Evolutionary conservation across 2,797 vertebrate species (phyloP).

Genomic region (Ibycter americanus): DNA sequence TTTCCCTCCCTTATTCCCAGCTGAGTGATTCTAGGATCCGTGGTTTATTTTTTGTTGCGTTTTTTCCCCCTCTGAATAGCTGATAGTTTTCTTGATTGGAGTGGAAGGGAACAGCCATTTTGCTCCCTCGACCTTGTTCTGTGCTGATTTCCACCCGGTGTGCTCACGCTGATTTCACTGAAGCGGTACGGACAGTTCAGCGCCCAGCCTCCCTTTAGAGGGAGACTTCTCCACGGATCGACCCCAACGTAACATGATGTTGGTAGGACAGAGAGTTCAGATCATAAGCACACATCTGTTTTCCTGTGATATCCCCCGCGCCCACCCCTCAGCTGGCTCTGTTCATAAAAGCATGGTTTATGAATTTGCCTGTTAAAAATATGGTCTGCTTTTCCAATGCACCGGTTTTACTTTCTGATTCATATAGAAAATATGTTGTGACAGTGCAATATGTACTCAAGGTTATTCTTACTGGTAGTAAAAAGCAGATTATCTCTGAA

Average conservation of each 20-base stretch:
- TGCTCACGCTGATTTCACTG: not conserved
- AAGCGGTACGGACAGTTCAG: not conserved
- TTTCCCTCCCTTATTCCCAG: not conserved
- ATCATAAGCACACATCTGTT: slow-evolving; percentile 43
- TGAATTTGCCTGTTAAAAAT: slow-evolving; percentile 48
- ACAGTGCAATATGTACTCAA: slow-evolving; percentile 58
- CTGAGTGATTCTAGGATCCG: not conserved
- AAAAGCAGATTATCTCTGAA: slow-evolving; percentile 59
- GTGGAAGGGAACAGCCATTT: not conserved
- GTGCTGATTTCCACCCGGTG: not conserved
- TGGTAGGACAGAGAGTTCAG: not conserved
- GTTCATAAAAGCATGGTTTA: slow-evolving; percentile 26
- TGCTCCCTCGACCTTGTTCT: not conserved
- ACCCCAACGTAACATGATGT: not conserved
- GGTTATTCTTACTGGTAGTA: slow-evolving; percentile 68
- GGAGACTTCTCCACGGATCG: not conserved
- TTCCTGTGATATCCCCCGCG: not conserved
- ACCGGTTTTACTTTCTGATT: slow-evolving; percentile 37
- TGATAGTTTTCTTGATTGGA: not conserved
- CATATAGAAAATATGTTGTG: slow-evolving; percentile 46
- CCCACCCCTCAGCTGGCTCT: not conserved
- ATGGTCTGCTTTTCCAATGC: slow-evolving; percentile 25
- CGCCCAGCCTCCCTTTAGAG: not conserved
- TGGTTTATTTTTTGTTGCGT: not conserved
- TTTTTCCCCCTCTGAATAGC: not conserved